Evolutionary conservation across 2,797 vertebrate species (phyloP), one percentile per base, ranked within the genome.

Genomic region (Gymnothorax javanicus): DNA sequence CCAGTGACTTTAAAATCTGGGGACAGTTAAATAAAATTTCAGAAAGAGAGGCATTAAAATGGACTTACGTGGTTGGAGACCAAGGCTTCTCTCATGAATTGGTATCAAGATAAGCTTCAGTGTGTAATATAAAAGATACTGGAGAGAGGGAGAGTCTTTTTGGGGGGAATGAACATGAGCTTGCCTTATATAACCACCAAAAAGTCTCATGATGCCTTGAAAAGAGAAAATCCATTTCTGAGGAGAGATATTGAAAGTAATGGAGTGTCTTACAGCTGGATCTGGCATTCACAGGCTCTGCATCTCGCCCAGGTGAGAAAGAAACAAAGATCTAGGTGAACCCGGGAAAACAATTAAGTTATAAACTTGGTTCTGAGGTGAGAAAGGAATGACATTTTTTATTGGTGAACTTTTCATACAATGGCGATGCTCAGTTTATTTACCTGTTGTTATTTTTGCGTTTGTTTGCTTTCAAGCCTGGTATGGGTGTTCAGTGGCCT

Each of bases 151-250:
- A 6, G 6, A 13, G 11, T 15, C 11, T 75, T 75, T 73, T 11
- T 75, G 71, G 27, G 15, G 69, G 43, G n/a, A 17, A 79, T 79
- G 75, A 20, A 79, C 52, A 79, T 17, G n/a, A 79, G 75, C 50
- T 79, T 5, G 54, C 17, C 8, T 20, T 52, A 17, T 79, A 50
- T 54, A 54, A 17, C 43, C 20, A 54, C 75, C 43, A 23, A 54
- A 23, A 15, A 20, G n/a, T 50, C 7, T 79, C 75, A 54, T 79
- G 54, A 79, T 20, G 43, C 50, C 75, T 79, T 79, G 2, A 33
- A 79, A 79, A 79, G 33, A 50, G 69, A 23, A 50, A 77, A 77
- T 79, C 43, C 75, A 79, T 79, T 54, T 79, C 75, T 79, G 75
- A 17, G 50, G 43, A 79, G 23, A 75, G 43, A 43, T 43, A 33